Conservation (phyloP, 2,888 invertebrate genomes). For the Candidula unifasciata region DNA sequence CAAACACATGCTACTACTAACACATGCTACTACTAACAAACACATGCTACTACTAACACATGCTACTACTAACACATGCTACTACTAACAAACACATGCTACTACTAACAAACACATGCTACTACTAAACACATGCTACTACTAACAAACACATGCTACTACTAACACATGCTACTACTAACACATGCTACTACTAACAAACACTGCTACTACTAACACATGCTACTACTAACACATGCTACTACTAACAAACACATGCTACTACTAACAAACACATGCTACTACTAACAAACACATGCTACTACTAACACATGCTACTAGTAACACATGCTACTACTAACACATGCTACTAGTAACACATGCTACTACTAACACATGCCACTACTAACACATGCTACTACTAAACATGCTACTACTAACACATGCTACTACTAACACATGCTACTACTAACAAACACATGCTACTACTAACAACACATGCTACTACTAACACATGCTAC, state of each 20-base stretch:
- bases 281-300: too few species aligned
- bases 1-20: background rate
- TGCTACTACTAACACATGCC: background rate
- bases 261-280: background rate
- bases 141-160: background rate
- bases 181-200: background rate
- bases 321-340: background rate
- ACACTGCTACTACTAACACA: too few species aligned
- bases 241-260: too few species aligned
- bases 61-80: too few species aligned
- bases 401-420: too few species aligned
- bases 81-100: background rate
- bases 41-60: too few species aligned
- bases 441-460: background rate
- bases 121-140: too few species aligned
- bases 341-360: background rate
- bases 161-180: background rate
- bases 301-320: background rate
- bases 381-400: too few species aligned
- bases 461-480: too few species aligned
- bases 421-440: background rate
- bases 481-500: background rate
- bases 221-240: background rate
- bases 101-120: too few species aligned
- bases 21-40: too few species aligned